Conservation (phyloP, 1,140 invertebrate species). For the Cydia fagiglandana region DNA sequence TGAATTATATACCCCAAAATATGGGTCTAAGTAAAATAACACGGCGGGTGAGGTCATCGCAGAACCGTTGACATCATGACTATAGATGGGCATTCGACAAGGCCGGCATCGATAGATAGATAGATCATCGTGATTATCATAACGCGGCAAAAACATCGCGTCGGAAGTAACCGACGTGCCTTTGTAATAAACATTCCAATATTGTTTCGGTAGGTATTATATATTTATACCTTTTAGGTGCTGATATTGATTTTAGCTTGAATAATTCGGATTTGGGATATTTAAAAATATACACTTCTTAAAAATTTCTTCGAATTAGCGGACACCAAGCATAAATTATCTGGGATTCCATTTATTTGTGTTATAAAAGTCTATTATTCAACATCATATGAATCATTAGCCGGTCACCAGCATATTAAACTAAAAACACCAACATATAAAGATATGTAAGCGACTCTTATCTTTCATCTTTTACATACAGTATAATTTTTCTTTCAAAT, state of each 20-base stretch:
- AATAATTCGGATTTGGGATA: neutral
- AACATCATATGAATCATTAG: no score
- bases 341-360: no score
- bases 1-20: neutral
- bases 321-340: no score
- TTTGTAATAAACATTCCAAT: neutral
- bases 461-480: no score
- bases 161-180: neutral
- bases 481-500: no score
- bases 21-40: neutral
- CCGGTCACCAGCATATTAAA: no score
- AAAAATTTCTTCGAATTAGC: no score
- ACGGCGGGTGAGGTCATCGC: constrained; percentile 6
- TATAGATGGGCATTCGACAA: constrained; percentile 22
- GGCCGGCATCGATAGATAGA: neutral
- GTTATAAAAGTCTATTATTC: no score
- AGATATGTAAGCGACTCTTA: no score
- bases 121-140: neutral
- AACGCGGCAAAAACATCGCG: neutral
- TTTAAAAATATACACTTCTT: no score
- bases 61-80: constrained; percentile 25
- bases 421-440: no score
- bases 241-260: neutral
- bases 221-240: neutral
- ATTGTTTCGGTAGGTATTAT: neutral